These are phyloP conservation scores for Halesus radiatus DNA, from an alignment of 1,140 invertebrate species.

Conservation along the genomic window DNA sequence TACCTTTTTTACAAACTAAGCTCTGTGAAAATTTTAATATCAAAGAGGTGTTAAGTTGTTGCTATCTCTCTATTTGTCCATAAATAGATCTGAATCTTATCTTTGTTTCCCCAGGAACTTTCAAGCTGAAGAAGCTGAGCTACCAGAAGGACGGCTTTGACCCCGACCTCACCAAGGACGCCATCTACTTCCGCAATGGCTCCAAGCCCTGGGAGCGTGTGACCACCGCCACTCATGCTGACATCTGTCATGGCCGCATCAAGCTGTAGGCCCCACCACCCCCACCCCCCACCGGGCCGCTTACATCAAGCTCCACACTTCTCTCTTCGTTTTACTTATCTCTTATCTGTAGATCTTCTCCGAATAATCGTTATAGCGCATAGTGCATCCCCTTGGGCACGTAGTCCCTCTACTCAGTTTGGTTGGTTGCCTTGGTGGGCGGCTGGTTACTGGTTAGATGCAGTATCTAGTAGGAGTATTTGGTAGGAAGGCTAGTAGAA, in stretches of 20 bases:
- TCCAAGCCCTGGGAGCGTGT: constrained; percentile 79
- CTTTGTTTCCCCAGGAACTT: constrained; percentile 46
- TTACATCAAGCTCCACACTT: constrained; percentile 12
- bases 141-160: constrained; percentile 55
- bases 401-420: no score
- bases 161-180: constrained; percentile 68
- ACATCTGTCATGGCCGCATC: constrained; percentile 50
- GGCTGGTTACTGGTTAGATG: no score
- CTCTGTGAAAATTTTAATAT: no score
- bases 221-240: constrained; percentile 44
- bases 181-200: constrained; percentile 89
- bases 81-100: not conserved
- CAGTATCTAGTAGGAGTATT: no score
- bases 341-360: not conserved
- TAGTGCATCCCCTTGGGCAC: no score
- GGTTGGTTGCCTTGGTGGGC: no score
- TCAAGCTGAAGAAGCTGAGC: constrained; percentile 53
- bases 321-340: constrained; percentile 59
- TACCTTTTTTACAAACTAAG: no score
- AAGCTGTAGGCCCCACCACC: constrained; percentile 40
- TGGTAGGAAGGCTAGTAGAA: no score
- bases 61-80: not conserved
- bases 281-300: not conserved
- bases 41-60: not conserved
- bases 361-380: no score